phyloP scores from a whole-genome alignment of 1,140 invertebrate species.

The Orussus abietinus region DNA sequence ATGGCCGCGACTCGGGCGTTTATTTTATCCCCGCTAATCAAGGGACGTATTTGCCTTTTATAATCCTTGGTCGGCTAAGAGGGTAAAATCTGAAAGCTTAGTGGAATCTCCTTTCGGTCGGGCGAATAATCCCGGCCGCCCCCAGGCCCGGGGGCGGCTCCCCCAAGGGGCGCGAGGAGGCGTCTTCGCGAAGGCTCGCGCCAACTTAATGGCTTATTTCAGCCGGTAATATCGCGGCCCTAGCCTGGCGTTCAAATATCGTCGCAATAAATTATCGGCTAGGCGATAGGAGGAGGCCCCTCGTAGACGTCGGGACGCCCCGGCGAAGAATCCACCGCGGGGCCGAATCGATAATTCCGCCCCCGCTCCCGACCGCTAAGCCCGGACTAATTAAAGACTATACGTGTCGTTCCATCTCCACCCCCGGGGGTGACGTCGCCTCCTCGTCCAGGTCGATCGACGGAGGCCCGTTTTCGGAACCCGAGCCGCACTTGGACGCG shows the following conservation, averaged over 20 bases:
- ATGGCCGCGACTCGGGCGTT: too few relatives aligned
- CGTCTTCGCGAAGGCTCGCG: conserved; percentile 34
- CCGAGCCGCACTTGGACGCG: too few relatives aligned
- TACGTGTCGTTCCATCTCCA: too few relatives aligned
- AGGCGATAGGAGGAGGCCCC: too few relatives aligned
- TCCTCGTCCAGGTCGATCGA: too few relatives aligned
- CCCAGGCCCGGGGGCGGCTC: conserved; percentile 22
- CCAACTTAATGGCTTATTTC: conserved; percentile 50
- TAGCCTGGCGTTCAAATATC: conserved; percentile 21
- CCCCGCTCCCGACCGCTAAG: too few relatives aligned
- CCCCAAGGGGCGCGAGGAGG: conserved; percentile 16
- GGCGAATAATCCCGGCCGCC: conserved; percentile 40
- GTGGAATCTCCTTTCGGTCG: conserved; percentile 49
- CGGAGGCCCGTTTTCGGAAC: too few relatives aligned
- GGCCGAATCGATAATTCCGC: too few relatives aligned
- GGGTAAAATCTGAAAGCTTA: conserved; percentile 53
- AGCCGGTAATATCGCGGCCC: conserved; percentile 42
- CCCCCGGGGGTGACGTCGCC: too few relatives aligned
- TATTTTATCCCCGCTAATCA: conserved; percentile 51
- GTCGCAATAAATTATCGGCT: conserved; percentile 16
- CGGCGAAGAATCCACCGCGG: conserved; percentile 6
- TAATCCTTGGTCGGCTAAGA: conserved; percentile 49
- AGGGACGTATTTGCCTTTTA: conserved; percentile 53
- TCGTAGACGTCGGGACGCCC: background rate
- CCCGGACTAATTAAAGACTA: too few relatives aligned